These are phyloP conservation scores for Hermaeophaga mercurialis DNA, from an alignment of 2,888 invertebrate genomes.

Conservation along the genomic window DNA sequence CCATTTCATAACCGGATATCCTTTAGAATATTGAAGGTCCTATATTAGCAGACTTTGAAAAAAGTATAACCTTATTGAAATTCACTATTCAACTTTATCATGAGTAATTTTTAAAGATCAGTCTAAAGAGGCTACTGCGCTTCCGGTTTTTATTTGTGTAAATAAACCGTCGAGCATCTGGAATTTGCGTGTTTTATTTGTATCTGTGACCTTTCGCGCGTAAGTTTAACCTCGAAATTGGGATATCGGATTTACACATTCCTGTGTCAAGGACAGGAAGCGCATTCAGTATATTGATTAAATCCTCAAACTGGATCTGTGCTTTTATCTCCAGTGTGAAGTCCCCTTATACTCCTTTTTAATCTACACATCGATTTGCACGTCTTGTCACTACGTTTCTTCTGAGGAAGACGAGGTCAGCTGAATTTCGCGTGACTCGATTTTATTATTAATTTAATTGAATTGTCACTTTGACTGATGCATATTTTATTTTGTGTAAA, in stretches of 20 bases:
- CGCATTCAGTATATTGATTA: slow-evolving; percentile 28
- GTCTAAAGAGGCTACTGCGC: no score
- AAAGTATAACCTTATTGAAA: no score
- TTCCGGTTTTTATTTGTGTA: no score
- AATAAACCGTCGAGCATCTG: no score
- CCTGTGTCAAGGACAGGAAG: slow-evolving; percentile 28
- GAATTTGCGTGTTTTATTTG: no score
- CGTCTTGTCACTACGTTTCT: not conserved
- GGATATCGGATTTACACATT: slow-evolving; percentile 25
- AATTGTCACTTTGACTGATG: no score
- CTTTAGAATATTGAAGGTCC: no score
- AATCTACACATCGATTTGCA: not conserved
- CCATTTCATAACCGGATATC: no score
- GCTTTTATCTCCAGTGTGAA: not conserved
- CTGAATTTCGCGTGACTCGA: not conserved
- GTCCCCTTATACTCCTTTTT: not conserved
- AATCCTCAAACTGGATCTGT: slow-evolving; percentile 20
- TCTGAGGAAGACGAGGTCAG: not conserved
- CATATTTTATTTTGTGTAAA: no score
- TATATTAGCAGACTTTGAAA: no score
- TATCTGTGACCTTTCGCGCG: slow-evolving; percentile 21
- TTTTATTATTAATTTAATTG: not conserved
- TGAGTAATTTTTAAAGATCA: no score
- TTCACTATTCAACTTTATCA: no score
- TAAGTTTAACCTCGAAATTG: slow-evolving; percentile 19